Conservation (phyloP, 2,797 vertebrate genomes). For the Pipistrellus pipistrellus region DNA sequence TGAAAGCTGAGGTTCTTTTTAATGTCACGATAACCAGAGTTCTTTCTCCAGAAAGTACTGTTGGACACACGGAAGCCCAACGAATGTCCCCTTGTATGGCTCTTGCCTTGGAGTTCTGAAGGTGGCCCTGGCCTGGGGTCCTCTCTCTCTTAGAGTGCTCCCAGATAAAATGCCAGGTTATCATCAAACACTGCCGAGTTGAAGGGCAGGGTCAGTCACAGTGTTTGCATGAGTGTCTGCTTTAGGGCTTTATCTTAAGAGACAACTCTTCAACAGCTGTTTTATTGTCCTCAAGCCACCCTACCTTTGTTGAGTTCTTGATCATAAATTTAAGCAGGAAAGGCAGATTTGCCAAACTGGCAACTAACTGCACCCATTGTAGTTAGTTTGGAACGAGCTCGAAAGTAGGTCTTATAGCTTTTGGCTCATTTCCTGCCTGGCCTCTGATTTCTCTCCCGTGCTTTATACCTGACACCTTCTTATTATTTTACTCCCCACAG, state of each 20-base stretch:
- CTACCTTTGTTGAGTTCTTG: slow-evolving; percentile 24
- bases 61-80: background rate
- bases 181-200: background rate
- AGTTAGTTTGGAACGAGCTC: slow-evolving; percentile 43
- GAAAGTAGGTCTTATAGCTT: background rate
- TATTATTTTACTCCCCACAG: slow-evolving; percentile 41
- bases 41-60: background rate
- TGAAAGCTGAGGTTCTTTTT: slow-evolving; percentile 27
- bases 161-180: background rate
- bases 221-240: background rate
- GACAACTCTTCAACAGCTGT: background rate
- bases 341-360: slow-evolving; percentile 34
- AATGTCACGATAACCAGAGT: background rate
- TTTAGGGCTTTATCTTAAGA: background rate
- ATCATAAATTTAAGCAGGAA: slow-evolving; percentile 18
- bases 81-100: background rate
- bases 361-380: background rate
- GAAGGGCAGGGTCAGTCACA: background rate
- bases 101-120: background rate
- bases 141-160: background rate
- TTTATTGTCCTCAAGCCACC: background rate
- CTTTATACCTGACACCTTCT: slow-evolving; percentile 53
- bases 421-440: background rate
- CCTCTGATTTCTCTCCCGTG: slow-evolving; percentile 11
- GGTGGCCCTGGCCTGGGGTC: background rate